These are phyloP conservation scores for Rhinolophus ferrumequinum DNA, from an alignment of 2,113 vertebrate genomes.

Conservation along the genomic window DNA sequence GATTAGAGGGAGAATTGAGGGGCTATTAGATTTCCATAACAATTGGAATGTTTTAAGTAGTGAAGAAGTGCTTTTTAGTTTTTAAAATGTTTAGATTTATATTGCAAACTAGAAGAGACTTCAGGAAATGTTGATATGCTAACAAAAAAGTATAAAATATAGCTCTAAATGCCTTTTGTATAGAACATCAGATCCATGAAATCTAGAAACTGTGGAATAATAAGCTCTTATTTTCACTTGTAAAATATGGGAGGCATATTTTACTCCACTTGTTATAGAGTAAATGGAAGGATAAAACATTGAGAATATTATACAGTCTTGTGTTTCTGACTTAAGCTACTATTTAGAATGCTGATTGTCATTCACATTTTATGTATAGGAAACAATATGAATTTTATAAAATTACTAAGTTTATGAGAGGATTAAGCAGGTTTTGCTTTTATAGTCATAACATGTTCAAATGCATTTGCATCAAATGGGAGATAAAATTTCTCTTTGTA, in stretches of 20 bases:
- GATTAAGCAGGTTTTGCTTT: constrained; percentile 76
- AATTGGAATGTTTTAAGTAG: background rate
- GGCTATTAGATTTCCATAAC: background rate
- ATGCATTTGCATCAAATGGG: constrained; percentile 66
- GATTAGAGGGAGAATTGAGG: background rate
- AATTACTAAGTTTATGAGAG: constrained; percentile 70
- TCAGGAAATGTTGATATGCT: background rate
- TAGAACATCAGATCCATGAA: background rate
- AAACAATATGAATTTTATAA: constrained; percentile 75
- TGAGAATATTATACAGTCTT: constrained; percentile 48
- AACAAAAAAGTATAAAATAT: background rate
- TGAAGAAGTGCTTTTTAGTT: background rate
- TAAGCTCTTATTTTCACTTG: constrained; percentile 12
- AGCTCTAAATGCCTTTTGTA: background rate
- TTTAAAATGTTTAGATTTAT: constrained; percentile 36
- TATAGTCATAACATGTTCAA: constrained; percentile 68
- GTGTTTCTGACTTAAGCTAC: constrained; percentile 53
- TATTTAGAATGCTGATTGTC: constrained; percentile 61
- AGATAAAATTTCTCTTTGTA: constrained; percentile 77
- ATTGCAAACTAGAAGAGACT: background rate
- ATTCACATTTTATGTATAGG: constrained; percentile 59
- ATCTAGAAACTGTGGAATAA: background rate
- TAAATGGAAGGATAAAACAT: constrained; percentile 35
- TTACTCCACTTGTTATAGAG: constrained; percentile 58
- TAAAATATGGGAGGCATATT: constrained; percentile 30